Base-by-base conservation (phyloP, 2,888 invertebrate species). In the Cheilosia grossa region DNA sequence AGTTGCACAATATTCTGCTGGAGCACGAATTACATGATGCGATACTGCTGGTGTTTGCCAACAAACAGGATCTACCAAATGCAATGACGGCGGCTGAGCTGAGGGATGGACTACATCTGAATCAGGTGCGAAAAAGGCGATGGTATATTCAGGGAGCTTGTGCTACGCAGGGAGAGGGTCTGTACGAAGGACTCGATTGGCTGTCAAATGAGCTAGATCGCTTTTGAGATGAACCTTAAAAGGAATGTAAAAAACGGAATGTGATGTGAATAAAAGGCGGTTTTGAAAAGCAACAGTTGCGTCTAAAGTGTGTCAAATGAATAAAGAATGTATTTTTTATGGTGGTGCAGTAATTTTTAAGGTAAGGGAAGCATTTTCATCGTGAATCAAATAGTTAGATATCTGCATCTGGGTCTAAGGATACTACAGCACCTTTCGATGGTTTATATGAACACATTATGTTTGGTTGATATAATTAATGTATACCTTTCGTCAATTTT, bases 181-280 rank as follows among this genome's bases (percentile, higher is more conserved):
- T 88, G 33, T 83, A 86, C 51, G 88, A 88, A 51, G 88, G 88
- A 27, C 69, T 88, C 2, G 88, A 87, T 51, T 88, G 89, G 87
- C 49, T 89, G 61, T 87, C 86, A 24, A 79, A 59, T 44, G 87
- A 88, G 72, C 33, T 85, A 1, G 67, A 77, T 77, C 54, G 72
- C 15, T 79, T 79, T 69, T 83, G 33, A 53, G 13, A 17, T 9
- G 15, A 44, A 2, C 27, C 33, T 47, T 56, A 10, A 7, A 10
- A 10, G 13, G 10, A 37, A 13, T 37, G 13, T 13, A 4, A 13
- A 13, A 37, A 2, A 42, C 1, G 42, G 42, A n/a, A 4, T 42
- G n/a, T n/a, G 15, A 4, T 4, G 2, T 6, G n/a, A n/a, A n/a
- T 42, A 42, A 42, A 42, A 4, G 6, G 2, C n/a, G 5, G n/a